phyloP scores from a whole-genome alignment of 2,797 vertebrate species.

The Diplodus sargus region DNA sequence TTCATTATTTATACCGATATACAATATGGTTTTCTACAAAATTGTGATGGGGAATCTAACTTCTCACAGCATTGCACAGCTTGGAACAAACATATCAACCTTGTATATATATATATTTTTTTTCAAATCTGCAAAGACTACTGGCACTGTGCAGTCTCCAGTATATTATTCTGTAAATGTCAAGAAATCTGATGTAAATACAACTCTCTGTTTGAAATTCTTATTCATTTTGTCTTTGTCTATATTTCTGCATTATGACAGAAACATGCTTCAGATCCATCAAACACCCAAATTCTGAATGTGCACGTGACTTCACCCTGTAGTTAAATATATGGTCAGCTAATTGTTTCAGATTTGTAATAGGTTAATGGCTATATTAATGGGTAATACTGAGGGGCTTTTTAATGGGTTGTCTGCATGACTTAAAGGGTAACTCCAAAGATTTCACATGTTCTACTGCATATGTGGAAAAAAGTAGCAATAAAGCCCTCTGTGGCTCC shows the following conservation, averaged over 20 bases:
- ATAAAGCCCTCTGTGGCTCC: too few relatives aligned
- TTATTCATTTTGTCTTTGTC: neutral
- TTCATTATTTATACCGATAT: constrained; percentile 38
- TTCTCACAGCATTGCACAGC: neutral
- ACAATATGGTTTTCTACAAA: neutral
- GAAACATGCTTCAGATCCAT: neutral
- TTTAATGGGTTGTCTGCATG: neutral
- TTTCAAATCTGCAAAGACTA: neutral
- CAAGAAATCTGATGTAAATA: constrained; percentile 12
- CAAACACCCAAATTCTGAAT: neutral
- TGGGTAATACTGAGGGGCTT: neutral
- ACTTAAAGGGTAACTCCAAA: too few relatives aligned
- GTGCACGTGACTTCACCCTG: neutral
- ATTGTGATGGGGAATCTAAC: neutral
- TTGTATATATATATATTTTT: neutral
- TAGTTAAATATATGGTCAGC: neutral
- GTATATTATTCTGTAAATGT: neutral
- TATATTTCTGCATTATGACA: neutral
- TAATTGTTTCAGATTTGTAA: neutral
- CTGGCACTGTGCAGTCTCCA: neutral
- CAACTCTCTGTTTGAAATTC: neutral
- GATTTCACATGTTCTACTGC: too few relatives aligned
- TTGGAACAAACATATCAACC: constrained; percentile 2
- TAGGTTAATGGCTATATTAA: neutral
- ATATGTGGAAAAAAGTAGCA: too few relatives aligned